These are phyloP conservation scores for Drosophila parvula DNA, from an alignment of 1,140 invertebrate species.

Conservation along the genomic window DNA sequence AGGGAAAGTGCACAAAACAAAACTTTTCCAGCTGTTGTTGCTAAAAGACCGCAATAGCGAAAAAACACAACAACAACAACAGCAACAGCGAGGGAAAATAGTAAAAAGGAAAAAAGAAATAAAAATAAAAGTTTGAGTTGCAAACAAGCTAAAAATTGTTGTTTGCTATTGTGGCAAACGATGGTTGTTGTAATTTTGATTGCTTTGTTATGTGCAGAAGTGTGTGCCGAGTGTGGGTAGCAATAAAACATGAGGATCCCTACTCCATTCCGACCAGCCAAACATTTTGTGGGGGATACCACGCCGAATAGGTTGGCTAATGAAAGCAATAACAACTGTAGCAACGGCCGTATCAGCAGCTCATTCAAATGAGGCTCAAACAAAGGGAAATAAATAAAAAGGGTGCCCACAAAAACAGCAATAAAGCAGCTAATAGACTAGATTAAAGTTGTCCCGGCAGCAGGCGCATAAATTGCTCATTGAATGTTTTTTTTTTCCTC, in stretches of 20 bases:
- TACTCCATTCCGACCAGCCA: conserved; percentile 1
- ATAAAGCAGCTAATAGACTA: conserved; percentile 73
- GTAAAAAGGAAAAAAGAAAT: conserved; percentile 41
- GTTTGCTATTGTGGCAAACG: conserved; percentile 63
- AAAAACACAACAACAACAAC: conserved; percentile 36
- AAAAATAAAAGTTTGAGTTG: conserved; percentile 71
- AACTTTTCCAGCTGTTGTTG: conserved; percentile 58
- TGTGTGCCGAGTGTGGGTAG: conserved; percentile 37
- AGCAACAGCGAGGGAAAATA: conserved; percentile 19
- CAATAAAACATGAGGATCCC: conserved; percentile 55
- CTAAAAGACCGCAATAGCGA: conserved; percentile 43
- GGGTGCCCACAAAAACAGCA: conserved; percentile 43
- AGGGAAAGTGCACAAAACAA: conserved; percentile 56
- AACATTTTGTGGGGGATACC: conserved; percentile 5
- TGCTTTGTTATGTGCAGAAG: conserved; percentile 63
- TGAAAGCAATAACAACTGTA: conserved; percentile 52
- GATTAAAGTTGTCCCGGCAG: conserved; percentile 68
- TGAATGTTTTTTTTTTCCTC: conserved; percentile 43
- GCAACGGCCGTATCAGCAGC: conserved; percentile 34
- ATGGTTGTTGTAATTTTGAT: conserved; percentile 72
- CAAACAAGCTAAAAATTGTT: conserved; percentile 72
- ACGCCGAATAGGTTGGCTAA: conserved; percentile 37
- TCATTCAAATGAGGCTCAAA: conserved; percentile 47
- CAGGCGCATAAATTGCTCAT: conserved; percentile 69
- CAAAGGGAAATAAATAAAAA: conserved; percentile 45